Conservation (phyloP, 2,797 vertebrate genomes). For the Typhlichthys subterraneus region DNA sequence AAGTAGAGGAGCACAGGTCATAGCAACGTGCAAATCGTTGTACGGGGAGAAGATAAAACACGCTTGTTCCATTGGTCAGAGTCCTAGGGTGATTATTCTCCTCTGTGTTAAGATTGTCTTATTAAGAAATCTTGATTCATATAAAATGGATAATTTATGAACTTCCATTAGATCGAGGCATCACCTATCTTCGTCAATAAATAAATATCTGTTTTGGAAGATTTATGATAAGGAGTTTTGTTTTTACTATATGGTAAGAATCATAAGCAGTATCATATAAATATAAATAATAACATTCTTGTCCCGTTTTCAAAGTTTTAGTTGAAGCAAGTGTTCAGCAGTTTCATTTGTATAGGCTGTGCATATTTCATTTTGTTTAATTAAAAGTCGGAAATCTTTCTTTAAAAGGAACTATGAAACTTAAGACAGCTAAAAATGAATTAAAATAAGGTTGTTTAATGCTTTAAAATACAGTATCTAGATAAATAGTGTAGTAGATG, state of each 20-base stretch:
- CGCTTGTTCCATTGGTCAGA: constrained; percentile 57
- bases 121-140: constrained; percentile 69
- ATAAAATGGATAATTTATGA: constrained; percentile 69
- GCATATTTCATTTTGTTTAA: constrained; percentile 80
- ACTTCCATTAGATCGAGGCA: constrained; percentile 64
- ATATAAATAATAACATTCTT: constrained; percentile 73
- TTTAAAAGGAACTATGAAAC: constrained; percentile 54
- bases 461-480: constrained; percentile 33
- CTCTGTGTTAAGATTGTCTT: constrained; percentile 70
- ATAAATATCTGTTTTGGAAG: constrained; percentile 75
- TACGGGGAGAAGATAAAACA: constrained; percentile 74
- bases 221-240: constrained; percentile 66
- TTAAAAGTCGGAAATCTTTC: constrained; percentile 59
- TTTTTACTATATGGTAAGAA: constrained; percentile 65
- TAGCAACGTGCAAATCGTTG: constrained; percentile 69
- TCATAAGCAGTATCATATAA: constrained; percentile 68
- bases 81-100: constrained; percentile 58
- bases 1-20: constrained; percentile 45
- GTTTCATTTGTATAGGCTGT: constrained; percentile 71
- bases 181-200: constrained; percentile 71
- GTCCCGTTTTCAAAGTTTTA: constrained; percentile 65
- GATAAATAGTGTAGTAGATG: constrained; percentile 37
- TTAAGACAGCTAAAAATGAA: constrained; percentile 29
- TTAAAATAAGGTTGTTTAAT: constrained; percentile 49
- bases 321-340: constrained; percentile 62